Evolutionary conservation across 2,113 vertebrate genomes (phyloP).

Genomic region (Atlantisia rogersi): DNA sequence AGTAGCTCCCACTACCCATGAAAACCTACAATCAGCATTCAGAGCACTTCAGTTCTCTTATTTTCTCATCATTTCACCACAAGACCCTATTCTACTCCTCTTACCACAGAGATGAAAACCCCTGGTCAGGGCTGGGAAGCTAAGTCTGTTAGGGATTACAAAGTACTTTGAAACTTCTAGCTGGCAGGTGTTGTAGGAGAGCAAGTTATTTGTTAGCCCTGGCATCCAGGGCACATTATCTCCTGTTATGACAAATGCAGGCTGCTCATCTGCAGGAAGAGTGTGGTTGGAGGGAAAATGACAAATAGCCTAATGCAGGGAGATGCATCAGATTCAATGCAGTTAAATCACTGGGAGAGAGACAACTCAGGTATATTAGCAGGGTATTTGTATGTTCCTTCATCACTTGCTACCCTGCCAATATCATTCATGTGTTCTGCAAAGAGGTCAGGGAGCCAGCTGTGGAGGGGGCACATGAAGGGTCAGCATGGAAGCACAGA

Average conservation of each 20-base stretch:
- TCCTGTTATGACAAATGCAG: neutral
- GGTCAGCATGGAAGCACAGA: neutral
- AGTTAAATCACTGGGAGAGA: neutral
- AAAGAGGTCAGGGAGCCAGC: neutral
- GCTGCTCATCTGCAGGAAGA: neutral
- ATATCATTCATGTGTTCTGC: neutral
- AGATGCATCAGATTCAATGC: neutral
- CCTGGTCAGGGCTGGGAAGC: neutral
- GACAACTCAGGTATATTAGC: neutral
- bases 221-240: neutral
- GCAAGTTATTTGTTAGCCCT: neutral
- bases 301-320: neutral
- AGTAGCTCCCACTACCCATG: neutral
- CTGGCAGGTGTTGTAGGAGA: neutral
- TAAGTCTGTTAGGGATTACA: neutral
- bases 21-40: neutral
- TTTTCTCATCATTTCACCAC: neutral
- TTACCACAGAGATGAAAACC: neutral
- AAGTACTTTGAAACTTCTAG: neutral
- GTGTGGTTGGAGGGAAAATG: neutral
- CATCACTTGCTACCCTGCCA: neutral
- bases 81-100: neutral
- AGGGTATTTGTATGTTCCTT: neutral
- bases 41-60: neutral
- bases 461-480: fast-evolving